Evolutionary conservation across 2,113 vertebrate species (phyloP), one percentile per base, ranked within the genome.

Genomic region (Oryzias curvinotus): DNA sequence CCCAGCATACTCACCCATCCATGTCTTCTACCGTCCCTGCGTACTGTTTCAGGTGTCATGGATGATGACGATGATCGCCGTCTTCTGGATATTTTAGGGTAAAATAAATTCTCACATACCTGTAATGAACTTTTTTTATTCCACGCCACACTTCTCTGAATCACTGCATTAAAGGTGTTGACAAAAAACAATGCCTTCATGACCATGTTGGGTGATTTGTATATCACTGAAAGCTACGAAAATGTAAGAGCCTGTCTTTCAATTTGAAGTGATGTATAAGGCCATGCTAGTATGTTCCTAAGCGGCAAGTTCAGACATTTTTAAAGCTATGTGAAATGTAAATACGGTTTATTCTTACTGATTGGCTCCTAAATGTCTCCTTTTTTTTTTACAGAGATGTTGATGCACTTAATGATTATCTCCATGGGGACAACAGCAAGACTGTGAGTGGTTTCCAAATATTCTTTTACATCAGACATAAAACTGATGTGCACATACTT

Each of bases 61-160:
- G 97, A 99, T 92, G 97, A 99, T 98, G 97, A 97, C 48, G 96
- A 98, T 75, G 96, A 98, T 88, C 95, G 96, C 89, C 96, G 93
- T 94, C 96, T 99, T 95, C 95, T 98, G 91, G 97, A 98, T 95
- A 95, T 99, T 91, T 97, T 99, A 90, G 96, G 97, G 97, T 99
- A 94, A 96, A 94, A 48, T 18, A 49, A 30, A 52, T 1, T 36
- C 26, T 28, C 26, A 28, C 26, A 28, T 2, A 25, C 14, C 5
- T 62, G 6, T 14, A 50, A n/a, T 30, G 44, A 26, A 19, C 5
- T 14, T 58, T 23, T 19, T 44, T 16, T n/a, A n/a, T 44, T 18
- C 14, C 49, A 36, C n/a, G 26, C 3, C 17, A 23, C 16, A 4
- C 26, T 26, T 53, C 26, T 10, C 12, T n/a, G 13, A 36, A 43